Base-by-base conservation (phyloP, 2,888 invertebrate genomes). In the Harpalus rufipes region DNA sequence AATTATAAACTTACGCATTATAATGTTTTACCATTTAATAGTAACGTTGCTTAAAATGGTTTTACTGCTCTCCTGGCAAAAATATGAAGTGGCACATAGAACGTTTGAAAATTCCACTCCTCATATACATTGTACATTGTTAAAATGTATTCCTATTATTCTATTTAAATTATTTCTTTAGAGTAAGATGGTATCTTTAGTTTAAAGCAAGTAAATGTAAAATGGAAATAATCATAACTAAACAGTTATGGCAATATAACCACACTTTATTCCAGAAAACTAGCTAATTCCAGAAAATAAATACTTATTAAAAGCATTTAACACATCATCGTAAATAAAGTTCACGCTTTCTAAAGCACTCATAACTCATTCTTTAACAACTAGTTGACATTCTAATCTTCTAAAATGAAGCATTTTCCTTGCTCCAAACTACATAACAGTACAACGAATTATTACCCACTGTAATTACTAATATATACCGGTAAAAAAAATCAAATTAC, bases 381-480 rank as follows among this genome's bases (percentile, higher is more conserved):
- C 72, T 44, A 18, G 72, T 44, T 74, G 72, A 74, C 72, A 74
- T 74, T 74, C 72, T 74, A 74, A 74, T 74, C 44, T 74, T 74
- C 72, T 74, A 74, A 74, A 74, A 74, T 74, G 72, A 44, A 74
- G 44, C 51, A 68, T 74, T 74, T 74, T 74, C 72, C 41, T 10
- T 41, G 41, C 72, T 16, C 72, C 18, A 18, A 18, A 74, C 41
- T 74, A 74, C 72, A 44, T 68, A 68, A 68, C 68, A 68, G 68
- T 68, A 68, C 68, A 18, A 14, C 39, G 6, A 32, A 32, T 68
- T 32, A 68, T 68, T 68, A 68, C 68, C 25, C 25, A 32, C 25
- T 39, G 21, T 21, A 63, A 10, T 21, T 63, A 63, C 16, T 21
- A 63, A 25, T 7, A 0, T 18, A 63, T 39, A 32, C 25, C 39